phyloP scores from a whole-genome alignment of 2,113 vertebrate species.

The Chascanopsetta lugubris region DNA sequence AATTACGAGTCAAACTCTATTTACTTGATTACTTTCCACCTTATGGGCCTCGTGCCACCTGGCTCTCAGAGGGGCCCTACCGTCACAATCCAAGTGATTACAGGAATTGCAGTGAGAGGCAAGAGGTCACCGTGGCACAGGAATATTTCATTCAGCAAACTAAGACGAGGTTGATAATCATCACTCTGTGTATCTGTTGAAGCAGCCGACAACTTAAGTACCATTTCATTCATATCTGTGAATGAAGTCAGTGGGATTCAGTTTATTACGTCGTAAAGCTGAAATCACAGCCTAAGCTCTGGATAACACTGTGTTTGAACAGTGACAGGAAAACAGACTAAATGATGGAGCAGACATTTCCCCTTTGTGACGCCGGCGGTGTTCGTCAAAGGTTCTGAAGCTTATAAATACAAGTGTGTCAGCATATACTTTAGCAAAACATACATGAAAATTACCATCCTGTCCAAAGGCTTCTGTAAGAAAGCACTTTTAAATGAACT shows the following conservation, averaged over 20 bases:
- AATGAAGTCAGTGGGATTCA: neutral
- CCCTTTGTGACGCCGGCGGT: neutral
- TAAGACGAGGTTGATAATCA: constrained; percentile 10
- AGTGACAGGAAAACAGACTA: neutral
- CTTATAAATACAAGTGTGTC: no score
- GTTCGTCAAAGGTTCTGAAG: neutral
- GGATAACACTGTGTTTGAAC: neutral
- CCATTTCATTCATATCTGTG: constrained; percentile 6
- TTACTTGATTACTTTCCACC: constrained; percentile 55
- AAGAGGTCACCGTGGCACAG: constrained; percentile 25
- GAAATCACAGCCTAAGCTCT: neutral
- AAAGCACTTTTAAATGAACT: no score
- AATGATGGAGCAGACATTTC: neutral
- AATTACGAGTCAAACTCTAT: constrained; percentile 58
- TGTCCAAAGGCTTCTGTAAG: no score
- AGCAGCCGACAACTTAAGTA: constrained; percentile 1
- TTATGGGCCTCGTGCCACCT: constrained; percentile 44
- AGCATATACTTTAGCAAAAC: no score
- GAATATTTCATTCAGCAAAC: constrained; percentile 27
- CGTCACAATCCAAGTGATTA: no score
- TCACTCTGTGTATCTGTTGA: constrained; percentile 15
- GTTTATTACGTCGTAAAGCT: neutral
- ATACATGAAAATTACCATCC: no score
- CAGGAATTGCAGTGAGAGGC: constrained; percentile 41
- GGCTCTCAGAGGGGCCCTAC: constrained; percentile 31